Conservation (phyloP, 2,113 vertebrate genomes). For the Urocitellus parryii region DNA sequence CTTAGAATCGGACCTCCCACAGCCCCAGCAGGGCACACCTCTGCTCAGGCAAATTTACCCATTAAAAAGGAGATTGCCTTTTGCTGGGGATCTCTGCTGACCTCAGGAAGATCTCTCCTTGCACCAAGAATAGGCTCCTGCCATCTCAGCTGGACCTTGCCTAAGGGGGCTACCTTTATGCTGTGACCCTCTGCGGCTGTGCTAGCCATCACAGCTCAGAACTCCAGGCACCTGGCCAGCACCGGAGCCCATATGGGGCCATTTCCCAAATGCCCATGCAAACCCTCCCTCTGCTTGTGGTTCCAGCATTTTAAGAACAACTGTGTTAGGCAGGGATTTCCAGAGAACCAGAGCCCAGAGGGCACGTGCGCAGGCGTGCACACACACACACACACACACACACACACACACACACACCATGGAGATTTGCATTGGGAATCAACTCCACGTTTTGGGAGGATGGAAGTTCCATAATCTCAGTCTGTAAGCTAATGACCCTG, state of each 20-base stretch:
- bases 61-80: not conserved
- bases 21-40: not conserved
- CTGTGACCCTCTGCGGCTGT: not conserved
- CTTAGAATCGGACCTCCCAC: not conserved
- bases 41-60: not conserved
- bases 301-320: not conserved
- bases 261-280: too few relatives aligned
- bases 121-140: not conserved
- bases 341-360: too few relatives aligned
- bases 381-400: too few relatives aligned
- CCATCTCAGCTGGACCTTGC: not conserved
- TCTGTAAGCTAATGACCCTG: too few relatives aligned
- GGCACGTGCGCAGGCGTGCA: not conserved
- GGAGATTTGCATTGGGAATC: not conserved
- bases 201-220: not conserved
- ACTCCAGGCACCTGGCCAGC: not conserved
- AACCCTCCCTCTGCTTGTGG: not conserved
- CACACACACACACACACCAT: too few relatives aligned
- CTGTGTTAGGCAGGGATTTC: too few relatives aligned
- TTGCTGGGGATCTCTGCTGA: not conserved
- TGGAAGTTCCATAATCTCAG: not conserved
- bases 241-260: rapidly evolving
- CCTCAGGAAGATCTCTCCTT: not conserved
- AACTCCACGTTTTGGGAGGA: not conserved
- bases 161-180: not conserved